These are phyloP conservation scores for Vulpes lagopus DNA, from an alignment of 2,113 vertebrate species.

Conservation along the genomic window DNA sequence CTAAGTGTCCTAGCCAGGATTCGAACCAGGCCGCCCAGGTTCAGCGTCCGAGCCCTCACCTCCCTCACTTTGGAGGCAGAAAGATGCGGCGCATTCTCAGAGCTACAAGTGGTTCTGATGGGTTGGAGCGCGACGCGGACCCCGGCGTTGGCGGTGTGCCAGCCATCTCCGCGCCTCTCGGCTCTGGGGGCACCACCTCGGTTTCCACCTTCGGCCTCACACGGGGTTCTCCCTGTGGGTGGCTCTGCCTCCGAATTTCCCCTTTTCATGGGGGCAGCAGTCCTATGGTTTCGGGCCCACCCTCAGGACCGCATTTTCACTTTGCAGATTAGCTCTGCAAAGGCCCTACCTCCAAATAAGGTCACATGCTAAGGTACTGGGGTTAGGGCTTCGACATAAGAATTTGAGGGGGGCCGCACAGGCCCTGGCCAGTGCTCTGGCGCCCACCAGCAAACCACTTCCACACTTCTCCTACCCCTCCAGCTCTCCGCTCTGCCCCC, in stretches of 20 bases:
- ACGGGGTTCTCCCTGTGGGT: accelerated
- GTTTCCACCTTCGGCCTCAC: neutral
- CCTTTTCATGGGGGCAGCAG: neutral
- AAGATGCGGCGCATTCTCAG: neutral
- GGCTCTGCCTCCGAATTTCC: neutral
- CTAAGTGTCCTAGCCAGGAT: neutral
- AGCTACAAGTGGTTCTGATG: neutral
- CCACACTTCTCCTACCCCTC: accelerated
- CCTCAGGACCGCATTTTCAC: neutral
- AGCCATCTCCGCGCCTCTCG: accelerated
- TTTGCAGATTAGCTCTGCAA: neutral
- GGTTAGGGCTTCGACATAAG: neutral
- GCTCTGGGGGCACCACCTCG: accelerated
- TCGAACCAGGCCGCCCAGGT: neutral
- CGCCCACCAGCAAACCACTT: too few relatives aligned
- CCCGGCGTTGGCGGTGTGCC: accelerated
- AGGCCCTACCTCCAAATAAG: neutral
- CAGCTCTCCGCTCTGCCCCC: neutral
- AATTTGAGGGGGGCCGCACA: neutral
- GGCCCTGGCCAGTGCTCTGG: too few relatives aligned
- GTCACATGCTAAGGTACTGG: neutral
- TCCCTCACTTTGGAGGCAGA: neutral
- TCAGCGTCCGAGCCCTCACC: neutral
- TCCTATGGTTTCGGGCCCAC: neutral
- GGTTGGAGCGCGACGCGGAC: neutral